phyloP scores from a whole-genome alignment of 2,888 invertebrate genomes.

The Ischnura elegans region DNA sequence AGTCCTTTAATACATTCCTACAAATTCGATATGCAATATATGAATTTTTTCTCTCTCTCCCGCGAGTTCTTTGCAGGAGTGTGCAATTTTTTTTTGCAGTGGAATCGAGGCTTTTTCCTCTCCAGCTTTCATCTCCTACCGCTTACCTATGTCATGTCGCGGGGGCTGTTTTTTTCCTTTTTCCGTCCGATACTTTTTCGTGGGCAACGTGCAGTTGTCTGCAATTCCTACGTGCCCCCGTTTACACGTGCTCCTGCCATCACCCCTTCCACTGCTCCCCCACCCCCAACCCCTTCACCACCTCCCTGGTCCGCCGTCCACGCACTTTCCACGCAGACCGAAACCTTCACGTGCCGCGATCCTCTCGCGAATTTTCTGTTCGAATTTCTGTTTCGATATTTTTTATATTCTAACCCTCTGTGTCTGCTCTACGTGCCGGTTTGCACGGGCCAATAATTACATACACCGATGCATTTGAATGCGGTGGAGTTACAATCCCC shows the following conservation, averaged over 20 bases:
- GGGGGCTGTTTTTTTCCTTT: neutral
- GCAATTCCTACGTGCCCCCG: neutral
- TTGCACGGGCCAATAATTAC: conserved; percentile 53
- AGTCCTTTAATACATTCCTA: conserved; percentile 29
- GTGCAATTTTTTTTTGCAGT: conserved; percentile 61
- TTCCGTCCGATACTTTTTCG: conserved; percentile 9
- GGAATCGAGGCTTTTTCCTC: conserved; percentile 2
- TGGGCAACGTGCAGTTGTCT: neutral
- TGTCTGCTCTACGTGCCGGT: conserved; percentile 48
- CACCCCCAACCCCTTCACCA: too few species aligned
- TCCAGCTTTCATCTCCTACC: conserved; percentile 3
- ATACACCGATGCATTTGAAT: conserved; percentile 40
- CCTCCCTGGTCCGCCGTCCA: too few species aligned
- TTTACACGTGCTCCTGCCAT: conserved; percentile 44
- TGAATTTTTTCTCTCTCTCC: conserved; percentile 5
- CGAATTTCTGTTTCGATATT: too few species aligned
- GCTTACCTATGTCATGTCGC: conserved; percentile 36
- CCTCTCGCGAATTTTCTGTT: too few species aligned
- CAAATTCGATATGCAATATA: conserved; percentile 46
- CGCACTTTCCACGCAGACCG: neutral
- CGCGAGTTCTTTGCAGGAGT: neutral
- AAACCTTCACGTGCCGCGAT: neutral
- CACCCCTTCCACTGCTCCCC: neutral
- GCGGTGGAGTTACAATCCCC: conserved; percentile 54
- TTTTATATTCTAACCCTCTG: neutral